phyloP scores from a whole-genome alignment of 2,888 invertebrate species.

The Pollenia griseotomentosa region DNA sequence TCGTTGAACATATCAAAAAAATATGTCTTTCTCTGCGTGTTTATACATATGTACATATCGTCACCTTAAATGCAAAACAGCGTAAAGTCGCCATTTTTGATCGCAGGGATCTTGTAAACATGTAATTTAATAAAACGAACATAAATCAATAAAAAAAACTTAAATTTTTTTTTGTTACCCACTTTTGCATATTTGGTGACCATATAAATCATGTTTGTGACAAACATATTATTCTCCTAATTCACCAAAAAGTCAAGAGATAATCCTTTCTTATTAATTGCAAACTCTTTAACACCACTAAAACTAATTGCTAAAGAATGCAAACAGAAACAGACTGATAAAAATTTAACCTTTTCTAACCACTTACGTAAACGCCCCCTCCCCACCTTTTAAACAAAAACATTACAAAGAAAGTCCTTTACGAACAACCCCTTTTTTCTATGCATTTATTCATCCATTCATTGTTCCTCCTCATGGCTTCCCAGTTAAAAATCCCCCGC shows the following conservation, averaged over 20 bases:
- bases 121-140: too few species aligned
- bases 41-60: too few species aligned
- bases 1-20: too few species aligned
- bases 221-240: neutral
- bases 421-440: slow-evolving; percentile 25
- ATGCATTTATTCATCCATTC: neutral
- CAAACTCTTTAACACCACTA: neutral
- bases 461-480: slow-evolving; percentile 25
- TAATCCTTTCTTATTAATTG: slow-evolving; percentile 1
- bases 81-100: too few species aligned
- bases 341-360: slow-evolving; percentile 18
- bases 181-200: too few species aligned
- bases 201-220: too few species aligned
- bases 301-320: neutral
- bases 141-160: too few species aligned
- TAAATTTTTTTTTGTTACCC: too few species aligned
- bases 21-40: too few species aligned
- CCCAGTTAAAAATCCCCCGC: slow-evolving; percentile 15
- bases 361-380: slow-evolving; percentile 24
- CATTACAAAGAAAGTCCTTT: neutral
- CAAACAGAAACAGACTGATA: neutral
- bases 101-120: too few species aligned
- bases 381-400: neutral
- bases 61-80: too few species aligned
- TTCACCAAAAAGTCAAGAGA: neutral